A percentile compares a stretch with the other conserved stretches of the same genome.
Conservation (phyloP, 2,888 invertebrate species). For the Helleia helle region DNA sequence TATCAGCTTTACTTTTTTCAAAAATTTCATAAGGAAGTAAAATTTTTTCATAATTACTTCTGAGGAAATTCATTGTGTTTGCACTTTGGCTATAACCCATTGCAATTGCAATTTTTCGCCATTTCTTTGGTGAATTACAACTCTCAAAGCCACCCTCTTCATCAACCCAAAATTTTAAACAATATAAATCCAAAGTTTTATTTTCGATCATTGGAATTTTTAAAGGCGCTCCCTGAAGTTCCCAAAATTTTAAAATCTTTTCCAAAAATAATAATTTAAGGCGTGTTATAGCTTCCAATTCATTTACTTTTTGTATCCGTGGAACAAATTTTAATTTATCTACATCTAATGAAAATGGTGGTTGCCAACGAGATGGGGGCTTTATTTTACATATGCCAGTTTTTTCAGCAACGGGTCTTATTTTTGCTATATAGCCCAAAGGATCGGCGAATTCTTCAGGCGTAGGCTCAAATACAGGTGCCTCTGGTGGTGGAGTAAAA, state of each 20-base stretch:
- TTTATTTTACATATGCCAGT: constrained; percentile 85
- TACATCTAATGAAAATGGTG: constrained; percentile 85
- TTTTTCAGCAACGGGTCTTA: constrained; percentile 80
- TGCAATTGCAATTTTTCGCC: constrained; percentile 76
- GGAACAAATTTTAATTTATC: constrained; percentile 74
- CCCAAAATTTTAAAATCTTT: constrained; percentile 83
- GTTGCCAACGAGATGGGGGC: constrained; percentile 83
- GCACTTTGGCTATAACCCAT: constrained; percentile 77
- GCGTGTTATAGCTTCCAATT: constrained; percentile 79
- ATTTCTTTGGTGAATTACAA: constrained; percentile 76
- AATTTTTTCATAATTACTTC: constrained; percentile 79
- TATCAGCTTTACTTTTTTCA: constrained; percentile 63
- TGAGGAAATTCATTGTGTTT: constrained; percentile 72
- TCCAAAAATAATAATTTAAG: constrained; percentile 83
- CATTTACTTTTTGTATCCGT: constrained; percentile 69
- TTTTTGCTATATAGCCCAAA: constrained; percentile 81
- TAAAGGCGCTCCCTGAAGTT: constrained; percentile 77
- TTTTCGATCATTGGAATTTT: constrained; percentile 81
- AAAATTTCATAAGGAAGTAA: constrained; percentile 78
- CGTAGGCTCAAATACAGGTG: constrained; percentile 81
- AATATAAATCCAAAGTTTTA: constrained; percentile 79
- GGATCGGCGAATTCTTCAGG: constrained; percentile 83
- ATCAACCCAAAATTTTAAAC: constrained; percentile 75
- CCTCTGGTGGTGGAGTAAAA: constrained; percentile 74
- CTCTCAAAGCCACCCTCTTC: constrained; percentile 75